These are phyloP conservation scores for Acomys russatus DNA, from an alignment of 2,797 vertebrate species.

Conservation along the genomic window DNA sequence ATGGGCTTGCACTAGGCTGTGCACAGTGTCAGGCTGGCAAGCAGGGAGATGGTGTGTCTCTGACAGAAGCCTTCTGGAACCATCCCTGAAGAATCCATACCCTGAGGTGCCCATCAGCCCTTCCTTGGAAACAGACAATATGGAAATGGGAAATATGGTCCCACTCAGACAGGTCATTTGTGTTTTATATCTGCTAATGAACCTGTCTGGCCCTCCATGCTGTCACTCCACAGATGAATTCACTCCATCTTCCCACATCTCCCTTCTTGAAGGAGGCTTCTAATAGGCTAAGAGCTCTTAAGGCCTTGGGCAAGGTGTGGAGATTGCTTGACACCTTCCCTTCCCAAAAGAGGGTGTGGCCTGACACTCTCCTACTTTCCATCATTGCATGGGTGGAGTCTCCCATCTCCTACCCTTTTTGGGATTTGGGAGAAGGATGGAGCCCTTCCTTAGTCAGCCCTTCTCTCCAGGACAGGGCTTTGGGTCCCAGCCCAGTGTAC, in stretches of 20 bases:
- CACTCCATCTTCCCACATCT: not conserved
- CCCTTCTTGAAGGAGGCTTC: not conserved
- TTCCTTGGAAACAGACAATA: not conserved
- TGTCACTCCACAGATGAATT: not conserved
- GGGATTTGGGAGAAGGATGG: not conserved
- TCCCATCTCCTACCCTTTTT: not conserved
- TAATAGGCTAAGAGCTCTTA: not conserved
- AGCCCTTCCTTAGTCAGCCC: fast-evolving
- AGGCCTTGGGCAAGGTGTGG: not conserved
- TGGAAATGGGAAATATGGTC: no score
- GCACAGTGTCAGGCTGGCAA: not conserved
- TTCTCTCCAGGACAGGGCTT: no score
- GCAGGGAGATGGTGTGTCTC: not conserved
- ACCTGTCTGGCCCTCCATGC: not conserved
- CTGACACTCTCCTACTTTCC: no score
- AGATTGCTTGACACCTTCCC: not conserved
- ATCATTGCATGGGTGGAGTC: not conserved
- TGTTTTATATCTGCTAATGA: not conserved
- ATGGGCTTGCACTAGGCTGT: not conserved
- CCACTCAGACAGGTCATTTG: not conserved
- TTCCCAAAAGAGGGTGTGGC: not conserved
- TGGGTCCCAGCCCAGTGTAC: not conserved
- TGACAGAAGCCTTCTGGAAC: not conserved
- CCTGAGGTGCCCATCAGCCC: not conserved
- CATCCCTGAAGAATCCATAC: not conserved